Base-by-base conservation (phyloP, 1,140 invertebrate species). In the Panagrolaimus sp. region DNA sequence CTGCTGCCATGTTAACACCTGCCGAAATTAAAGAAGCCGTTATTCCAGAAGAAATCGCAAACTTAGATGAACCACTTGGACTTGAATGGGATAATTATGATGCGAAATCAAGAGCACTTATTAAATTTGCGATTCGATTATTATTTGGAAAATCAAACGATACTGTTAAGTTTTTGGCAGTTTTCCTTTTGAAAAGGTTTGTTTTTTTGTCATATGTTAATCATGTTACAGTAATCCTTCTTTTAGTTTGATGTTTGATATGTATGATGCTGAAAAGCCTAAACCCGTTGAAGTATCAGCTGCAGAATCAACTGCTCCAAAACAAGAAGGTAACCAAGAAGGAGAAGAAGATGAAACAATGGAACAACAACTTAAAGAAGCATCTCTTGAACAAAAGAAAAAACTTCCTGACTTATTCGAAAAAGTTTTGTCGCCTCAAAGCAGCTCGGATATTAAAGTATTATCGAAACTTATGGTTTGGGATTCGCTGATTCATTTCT, bases 401-500 rank as follows among this genome's bases (percentile, higher is more conserved):
- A 28, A 38, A 15, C 44, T 71, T 15, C 71, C 14, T 1, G 46
- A 43, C 17, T 72, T 26, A n/a, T 45, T 21, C 7, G 8, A 26
- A 10, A 24, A 43, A 15, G 46, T 28, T 46, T 43, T 55, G 4
- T 32, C 44, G 28, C 47, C 26, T 9, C 9, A 38, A 45, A 24
- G 70, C 21, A 28, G 10, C 52, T 17, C 52, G 17, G n/a, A n/a
- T n/a, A n/a, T n/a, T n/a, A 28, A 58, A 43, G 12, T 26, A 74
- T 15, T 28, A 65, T n/a, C 71, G 45, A 9, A n/a, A 21, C 43
- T 72, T 15, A 38, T 73, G 1, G 45, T 21, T 3, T 72, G 71
- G 71, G 71, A 73, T 74, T 55, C 52, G 12, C 8, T 72, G 70
- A 58, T 72, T n/a, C 68, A 47, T 17, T 72, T 72, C 32, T 38